Percentiles rank a stretch among this genome's conserved stretches.
Conservation (phyloP, 2,797 vertebrate species). For the Amblyopsis hoosieri region DNA sequence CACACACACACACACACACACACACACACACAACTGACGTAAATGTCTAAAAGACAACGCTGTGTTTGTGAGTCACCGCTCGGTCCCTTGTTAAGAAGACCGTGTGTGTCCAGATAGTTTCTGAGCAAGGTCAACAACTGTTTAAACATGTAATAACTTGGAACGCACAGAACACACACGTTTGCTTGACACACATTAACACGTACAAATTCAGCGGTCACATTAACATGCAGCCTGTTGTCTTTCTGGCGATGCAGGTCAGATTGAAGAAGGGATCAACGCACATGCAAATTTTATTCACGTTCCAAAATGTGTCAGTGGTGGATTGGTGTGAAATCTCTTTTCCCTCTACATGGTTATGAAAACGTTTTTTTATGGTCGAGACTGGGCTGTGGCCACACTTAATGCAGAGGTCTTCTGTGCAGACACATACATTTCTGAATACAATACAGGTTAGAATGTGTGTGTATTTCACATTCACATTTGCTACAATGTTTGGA, state of each 20-base stretch:
- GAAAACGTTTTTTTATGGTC: no score
- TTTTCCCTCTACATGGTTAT: no score
- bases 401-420: no score
- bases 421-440: no score
- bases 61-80: slow-evolving; percentile 16
- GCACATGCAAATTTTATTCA: background rate
- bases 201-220: slow-evolving; percentile 18
- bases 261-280: slow-evolving; percentile 24
- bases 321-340: slow-evolving; percentile 27
- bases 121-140: background rate
- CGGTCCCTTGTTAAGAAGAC: background rate
- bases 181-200: background rate
- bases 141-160: background rate
- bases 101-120: background rate
- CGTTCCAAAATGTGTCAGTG: slow-evolving; percentile 28
- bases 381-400: no score
- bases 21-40: slow-evolving; percentile 10
- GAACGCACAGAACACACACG: background rate
- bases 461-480: no score
- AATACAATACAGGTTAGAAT: no score
- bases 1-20: slow-evolving; percentile 1
- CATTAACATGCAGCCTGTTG: slow-evolving; percentile 14
- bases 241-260: slow-evolving; percentile 15
- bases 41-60: slow-evolving; percentile 17
- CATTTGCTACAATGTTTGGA: no score